Base-by-base conservation (phyloP, 1,140 invertebrate species). In the Vollenhovia emeryi region DNA sequence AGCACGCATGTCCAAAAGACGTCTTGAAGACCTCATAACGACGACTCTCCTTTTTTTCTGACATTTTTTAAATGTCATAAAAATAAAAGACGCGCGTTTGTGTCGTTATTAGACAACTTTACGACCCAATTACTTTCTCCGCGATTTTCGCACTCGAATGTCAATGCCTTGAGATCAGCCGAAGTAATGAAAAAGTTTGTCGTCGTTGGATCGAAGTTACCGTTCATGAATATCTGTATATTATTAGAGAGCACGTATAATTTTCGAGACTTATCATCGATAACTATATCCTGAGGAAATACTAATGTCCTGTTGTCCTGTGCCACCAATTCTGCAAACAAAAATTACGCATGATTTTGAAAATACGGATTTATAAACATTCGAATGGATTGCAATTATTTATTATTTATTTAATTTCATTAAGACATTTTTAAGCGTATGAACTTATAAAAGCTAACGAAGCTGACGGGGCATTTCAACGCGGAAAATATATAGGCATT, bases 201-300 rank as follows among this genome's bases (percentile, higher is more conserved):
- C 40, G 95, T 94, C 8, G 95, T 94, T 2, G 93, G 89, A 92
- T 96, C 95, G 24, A 97, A 94, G n/a, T 92, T 90, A 69, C 94
- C 95, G 92, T 96, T 96, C 21, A 97, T 89, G 89, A 96, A 97
- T 40, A 94, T 95, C 0, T 96, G 96, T 90, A 97, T 93, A 90
- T 96, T 96, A 86, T 97, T 96, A 1, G 96, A 96, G 1, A 97
- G 91, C n/a, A 97, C 94, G 95, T 96, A 97, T 5, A 97, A 82
- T 57, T 95, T 96, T 45, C 95, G 89, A 15, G 60, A 75, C 1
- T 78, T 24, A 13, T 84, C 79, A 40, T 94, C 91, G 57, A 94
- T 92, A 1, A 89, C 84, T 48, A 95, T n/a, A 45, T 95, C 95
- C 76, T 95, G 95, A 11, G 94, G 93, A 55, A 95, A 95, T 0